Base-by-base conservation (phyloP, 1,140 invertebrate species). In the Penaeus indicus region DNA sequence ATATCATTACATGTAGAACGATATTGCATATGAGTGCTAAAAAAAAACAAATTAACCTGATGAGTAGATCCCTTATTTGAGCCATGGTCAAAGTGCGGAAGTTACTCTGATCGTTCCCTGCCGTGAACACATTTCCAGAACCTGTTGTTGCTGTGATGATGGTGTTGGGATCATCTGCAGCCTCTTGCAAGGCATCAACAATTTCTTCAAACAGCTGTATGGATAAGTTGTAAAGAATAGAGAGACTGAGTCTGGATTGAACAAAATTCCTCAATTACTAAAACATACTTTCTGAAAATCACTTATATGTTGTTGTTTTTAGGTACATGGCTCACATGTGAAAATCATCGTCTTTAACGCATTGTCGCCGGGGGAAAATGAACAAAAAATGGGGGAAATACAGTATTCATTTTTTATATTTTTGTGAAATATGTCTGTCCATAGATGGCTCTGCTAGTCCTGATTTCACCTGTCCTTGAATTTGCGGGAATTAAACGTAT, bases 51-150 rank as follows among this genome's bases (percentile, higher is more conserved):
- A 32, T 19, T 32, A 38, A 87, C 86, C 79, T 87, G 64, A 42
- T 82, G 5, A 87, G 42, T 38, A 87, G 78, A 61, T 87, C 78
- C 61, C 47, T 38, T 13, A 75, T 75, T 61, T 87, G 38, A 22
- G 42, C 42, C 78, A 82, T 69, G 27, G 86, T 32, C 16, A 72
- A 32, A 21, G 19, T n/a, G 0, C 16, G 38, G 54, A 94, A 94
- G 90, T 94, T 94, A 67, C 91, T 92, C 27, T 98, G 92, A 92
- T 99, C 97, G 94, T 97, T 98, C 27, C 97, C 98, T 93, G 96
- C 97, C 85, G 95, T 96, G 92, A 95, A 98, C 92, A 95, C 97
- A 86, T 96, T 94, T 54, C 96, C 97, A 84, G 94, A 93, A 27
- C 96, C 97, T 63, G 96, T 97, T 13, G 97, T 91, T 22, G 96